Conservation (phyloP, 2,888 invertebrate species). For the Drosophila multiciliata region DNA sequence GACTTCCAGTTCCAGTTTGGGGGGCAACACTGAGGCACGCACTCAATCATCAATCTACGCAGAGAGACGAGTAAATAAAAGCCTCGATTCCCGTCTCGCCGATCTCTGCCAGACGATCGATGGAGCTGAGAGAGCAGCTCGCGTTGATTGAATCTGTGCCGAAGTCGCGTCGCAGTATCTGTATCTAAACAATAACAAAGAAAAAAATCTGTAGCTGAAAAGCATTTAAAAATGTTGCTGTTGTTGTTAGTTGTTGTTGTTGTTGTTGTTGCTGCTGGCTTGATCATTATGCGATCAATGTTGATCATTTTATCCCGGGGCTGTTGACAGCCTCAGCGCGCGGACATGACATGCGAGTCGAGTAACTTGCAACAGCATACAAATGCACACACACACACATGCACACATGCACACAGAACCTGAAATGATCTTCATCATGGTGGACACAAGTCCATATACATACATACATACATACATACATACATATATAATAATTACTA, state of each 20-base stretch:
- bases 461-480: neutral
- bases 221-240: slow-evolving; percentile 69
- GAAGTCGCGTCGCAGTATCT: slow-evolving; percentile 10
- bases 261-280: slow-evolving; percentile 33
- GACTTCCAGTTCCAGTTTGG: slow-evolving; percentile 38
- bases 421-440: slow-evolving; percentile 78
- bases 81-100: slow-evolving; percentile 23
- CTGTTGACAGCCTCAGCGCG: slow-evolving; percentile 84
- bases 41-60: slow-evolving; percentile 79
- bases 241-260: slow-evolving; percentile 23
- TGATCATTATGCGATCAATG: slow-evolving; percentile 84
- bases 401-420: slow-evolving; percentile 29
- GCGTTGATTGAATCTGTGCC: slow-evolving; percentile 66
- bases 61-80: slow-evolving; percentile 19
- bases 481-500: slow-evolving; percentile 76
- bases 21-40: slow-evolving; percentile 55
- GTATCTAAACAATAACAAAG: slow-evolving; percentile 1
- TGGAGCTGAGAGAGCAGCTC: slow-evolving; percentile 10
- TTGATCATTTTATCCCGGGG: slow-evolving; percentile 84
- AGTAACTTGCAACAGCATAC: slow-evolving; percentile 54
- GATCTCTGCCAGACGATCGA: slow-evolving; percentile 43
- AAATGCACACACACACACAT: slow-evolving; percentile 6
- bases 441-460: slow-evolving; percentile 48
- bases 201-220: slow-evolving; percentile 26
- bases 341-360: slow-evolving; percentile 83